Base-by-base conservation (phyloP, 2,888 invertebrate genomes). In the Plebejus argus region DNA sequence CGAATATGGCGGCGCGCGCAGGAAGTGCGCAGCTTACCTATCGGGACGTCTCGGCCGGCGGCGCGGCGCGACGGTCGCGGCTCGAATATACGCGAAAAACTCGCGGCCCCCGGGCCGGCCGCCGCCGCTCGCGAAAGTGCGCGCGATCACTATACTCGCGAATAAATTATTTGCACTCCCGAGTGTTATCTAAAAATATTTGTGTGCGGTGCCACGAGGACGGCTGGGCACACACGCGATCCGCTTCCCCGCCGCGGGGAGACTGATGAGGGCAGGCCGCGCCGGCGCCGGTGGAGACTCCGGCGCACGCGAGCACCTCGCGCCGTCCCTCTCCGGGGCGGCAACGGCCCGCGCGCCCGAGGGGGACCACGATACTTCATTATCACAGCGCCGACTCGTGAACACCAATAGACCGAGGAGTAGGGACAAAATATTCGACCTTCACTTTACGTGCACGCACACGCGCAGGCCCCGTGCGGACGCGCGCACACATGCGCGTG, bases 11-110 rank as follows among this genome's bases (percentile, higher is more conserved):
- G 92, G 92, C 93, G 91, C 88, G 89, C 90, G 93, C 93, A 93
- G 93, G 93, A 93, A 93, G 92, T 93, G 93, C 93, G 93, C 93
- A 93, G 93, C 94, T 93, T 92, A 93, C 93, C 93, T 91, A 92
- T 88, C 91, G 91, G 92, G 92, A 92, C 90, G 90, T 90, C 90
- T 91, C 87, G 87, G 88, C 84, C 87, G 85, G 83, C 88, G 86
- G 85, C 87, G 83, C 88, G 86, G 85, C 87, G 85, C 84, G 83
- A 82, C 86, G 85, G 86, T 86, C 85, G 84, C 82, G 80, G 85
- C 85, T 76, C 71, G 78, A 70, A 15, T 53, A 15, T 3, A 15
- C 76, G 80, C 76, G 77, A 84, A 84, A 86, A 83, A 82, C 82
- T 85, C 84, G 85, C 87, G 85, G 85, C 84, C 91, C 90, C 91